A percentile compares a stretch with the other conserved stretches of the same genome.
Evolutionary conservation across 1,140 invertebrate species (phyloP).

Genomic region (Drosophila sp.): DNA sequence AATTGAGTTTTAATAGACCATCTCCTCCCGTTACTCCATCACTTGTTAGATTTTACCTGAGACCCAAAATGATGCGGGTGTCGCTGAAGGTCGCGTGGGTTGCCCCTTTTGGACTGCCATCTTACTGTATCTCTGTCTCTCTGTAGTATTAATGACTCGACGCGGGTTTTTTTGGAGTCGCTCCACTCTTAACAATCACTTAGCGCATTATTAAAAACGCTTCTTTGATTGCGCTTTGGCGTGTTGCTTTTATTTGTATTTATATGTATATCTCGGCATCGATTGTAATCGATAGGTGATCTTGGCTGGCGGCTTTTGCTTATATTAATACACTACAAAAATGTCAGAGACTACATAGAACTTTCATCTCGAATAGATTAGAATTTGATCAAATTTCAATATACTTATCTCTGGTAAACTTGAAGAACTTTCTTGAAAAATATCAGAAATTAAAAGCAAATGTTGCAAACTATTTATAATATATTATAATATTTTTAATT

Average conservation of each 20-base stretch:
- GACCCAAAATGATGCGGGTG: slow-evolving; percentile 35
- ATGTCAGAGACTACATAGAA: too few relatives aligned
- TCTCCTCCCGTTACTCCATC: neutral
- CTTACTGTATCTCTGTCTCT: slow-evolving; percentile 2
- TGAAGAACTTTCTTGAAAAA: too few relatives aligned
- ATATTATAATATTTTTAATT: too few relatives aligned
- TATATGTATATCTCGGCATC: slow-evolving; percentile 1
- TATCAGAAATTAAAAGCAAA: too few relatives aligned
- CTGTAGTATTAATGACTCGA: slow-evolving; percentile 50
- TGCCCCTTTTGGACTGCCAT: slow-evolving; percentile 17
- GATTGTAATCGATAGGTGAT: slow-evolving; percentile 67
- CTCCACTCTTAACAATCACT: slow-evolving; percentile 72
- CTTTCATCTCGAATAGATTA: too few relatives aligned
- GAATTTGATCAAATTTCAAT: too few relatives aligned
- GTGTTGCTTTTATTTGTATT: slow-evolving; percentile 40
- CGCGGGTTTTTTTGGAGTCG: slow-evolving; percentile 18
- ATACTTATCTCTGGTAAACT: too few relatives aligned
- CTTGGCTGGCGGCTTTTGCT: slow-evolving; percentile 11
- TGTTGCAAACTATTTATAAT: too few relatives aligned
- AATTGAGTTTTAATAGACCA: slow-evolving; percentile 74
- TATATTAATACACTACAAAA: slow-evolving; percentile 18
- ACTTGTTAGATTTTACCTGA: slow-evolving; percentile 13
- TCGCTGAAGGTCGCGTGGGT: slow-evolving; percentile 67
- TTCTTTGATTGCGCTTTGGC: slow-evolving; percentile 77
- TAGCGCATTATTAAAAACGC: slow-evolving; percentile 81